These are phyloP conservation scores for Caradrina clavipalpis DNA, from an alignment of 2,888 invertebrate genomes.

Conservation along the genomic window DNA sequence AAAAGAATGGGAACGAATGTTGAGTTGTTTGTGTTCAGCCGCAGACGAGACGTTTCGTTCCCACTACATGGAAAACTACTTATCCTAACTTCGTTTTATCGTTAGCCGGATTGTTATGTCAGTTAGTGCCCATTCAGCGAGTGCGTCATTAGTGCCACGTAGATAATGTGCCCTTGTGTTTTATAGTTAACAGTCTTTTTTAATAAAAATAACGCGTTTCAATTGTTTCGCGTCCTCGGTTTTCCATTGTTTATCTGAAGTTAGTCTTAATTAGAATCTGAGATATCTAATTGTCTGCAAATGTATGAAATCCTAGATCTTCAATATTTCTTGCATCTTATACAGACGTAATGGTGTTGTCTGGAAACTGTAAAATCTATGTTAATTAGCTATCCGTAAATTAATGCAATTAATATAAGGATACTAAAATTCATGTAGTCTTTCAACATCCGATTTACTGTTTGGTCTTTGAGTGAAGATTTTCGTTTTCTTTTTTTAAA, in stretches of 20 bases:
- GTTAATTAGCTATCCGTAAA: conserved; percentile 15
- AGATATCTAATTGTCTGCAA: conserved; percentile 9
- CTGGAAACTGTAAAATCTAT: background rate
- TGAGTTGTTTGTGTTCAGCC: conserved; percentile 68
- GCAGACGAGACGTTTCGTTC: conserved; percentile 75
- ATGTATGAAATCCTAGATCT: conserved; percentile 3
- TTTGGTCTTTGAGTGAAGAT: background rate
- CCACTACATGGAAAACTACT: conserved; percentile 88
- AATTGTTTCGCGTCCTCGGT: conserved; percentile 26
- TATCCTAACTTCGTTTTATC: conserved; percentile 87
- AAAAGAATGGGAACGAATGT: conserved; percentile 69
- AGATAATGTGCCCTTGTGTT: conserved; percentile 67
- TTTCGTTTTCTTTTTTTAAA: no score
- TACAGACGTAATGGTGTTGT: background rate
- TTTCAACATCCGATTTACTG: background rate
- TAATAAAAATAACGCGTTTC: conserved; percentile 32
- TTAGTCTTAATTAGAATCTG: conserved; percentile 24
- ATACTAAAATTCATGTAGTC: conserved; percentile 1
- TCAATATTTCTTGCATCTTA: conserved; percentile 6
- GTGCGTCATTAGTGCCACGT: conserved; percentile 75
- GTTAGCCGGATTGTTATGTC: conserved; percentile 84
- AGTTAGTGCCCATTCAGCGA: conserved; percentile 77
- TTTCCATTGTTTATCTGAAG: conserved; percentile 15
- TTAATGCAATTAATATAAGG: conserved; percentile 15
- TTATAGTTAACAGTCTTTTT: conserved; percentile 18